Evolutionary conservation across 2,888 invertebrate species (phyloP), one percentile per base, ranked within the genome.

Genomic region (Lordiphosa fenestrarum): DNA sequence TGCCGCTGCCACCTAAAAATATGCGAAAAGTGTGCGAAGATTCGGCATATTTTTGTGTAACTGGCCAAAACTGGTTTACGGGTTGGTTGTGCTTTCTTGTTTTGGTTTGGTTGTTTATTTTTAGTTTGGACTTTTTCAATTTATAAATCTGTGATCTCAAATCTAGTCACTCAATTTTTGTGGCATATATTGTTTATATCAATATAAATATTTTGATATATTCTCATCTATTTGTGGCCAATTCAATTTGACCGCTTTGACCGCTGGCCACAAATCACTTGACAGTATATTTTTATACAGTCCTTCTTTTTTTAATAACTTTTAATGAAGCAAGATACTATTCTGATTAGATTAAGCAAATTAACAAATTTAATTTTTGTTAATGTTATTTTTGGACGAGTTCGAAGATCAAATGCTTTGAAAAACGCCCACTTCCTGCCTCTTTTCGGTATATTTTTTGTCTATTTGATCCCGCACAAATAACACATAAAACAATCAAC

Each of bases 11-110:
- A 38, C 35, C 54, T 63, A 63, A 53, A 78, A 77, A 71, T 82
- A 68, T 68, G 66, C 53, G 60, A 68, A 72, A 85, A 83, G 73
- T 76, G 73, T 69, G 66, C 51, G 41, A 35, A 52, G 57, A 68
- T 42, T 55, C 57, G 54, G 55, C 39, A 56, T 21, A 54, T 38
- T 52, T 64, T 47, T 71, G 44, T 71, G 63, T 69, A 85, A 80
- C 85, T 75, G 84, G 41, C 47, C 53, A 25, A 76, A 83, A 85
- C 85, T 81, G 76, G 78, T 80, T 83, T 70, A 63, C 6, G 19
- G 50, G 37, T 19, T 59, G 50, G 37, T 19, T 59, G n/a, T 59
- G n/a, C 37, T 51, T 52, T 36, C 36, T 52, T 49, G 23, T 40
- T 56, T 57, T 77, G 62, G 61, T 58, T 68, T 70, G 63, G 65